Evolutionary conservation across 2,888 invertebrate genomes (phyloP), one percentile per base, ranked within the genome.

Genomic region (Cheilosia pagana): DNA sequence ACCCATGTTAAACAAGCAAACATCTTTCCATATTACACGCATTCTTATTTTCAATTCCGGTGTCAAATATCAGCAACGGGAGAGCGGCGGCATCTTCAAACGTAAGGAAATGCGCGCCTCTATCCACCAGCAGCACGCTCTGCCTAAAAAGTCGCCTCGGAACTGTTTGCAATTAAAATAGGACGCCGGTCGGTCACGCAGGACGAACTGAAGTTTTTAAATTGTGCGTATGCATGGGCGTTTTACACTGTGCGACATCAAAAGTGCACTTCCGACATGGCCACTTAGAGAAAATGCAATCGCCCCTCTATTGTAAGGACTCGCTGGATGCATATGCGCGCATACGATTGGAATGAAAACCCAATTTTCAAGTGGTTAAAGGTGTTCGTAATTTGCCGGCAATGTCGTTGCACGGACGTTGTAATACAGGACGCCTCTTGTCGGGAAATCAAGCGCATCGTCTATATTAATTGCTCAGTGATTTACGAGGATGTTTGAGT

Each of bases 401-500:
- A 77, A 71, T 45, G 43, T 43, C 63, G 57, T 59, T 28, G 53
- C n/a, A 16, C n/a, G 48, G 35, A 1, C 41, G 63, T 45, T 71
- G 60, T 55, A 75, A 50, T 57, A 35, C 3, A 12, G 14, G 23
- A 45, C 21, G 65, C 31, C 60, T 67, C 67, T 67, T 76, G 35
- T n/a, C 45, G 67, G 53, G 81, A 85, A 85, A 85, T 85, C 81
- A 85, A 76, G 85, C 81, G 81, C 71, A 81, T 85, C 81, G 85
- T 75, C 75, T 28, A 79, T 72, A 81, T 85, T 85, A 85, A 85
- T 85, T 85, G 76, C 76, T 85, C 76, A 72, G 75, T 81, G 85
- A 85, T 85, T 85, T 81, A 85, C 70, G 81, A 76, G 70, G 59
- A 50, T 21, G 43, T 70, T 52, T 14, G 59, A 57, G 39, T 63